These are phyloP conservation scores for Scatophagus argus DNA, from an alignment of 2,113 vertebrate genomes.

Conservation along the genomic window DNA sequence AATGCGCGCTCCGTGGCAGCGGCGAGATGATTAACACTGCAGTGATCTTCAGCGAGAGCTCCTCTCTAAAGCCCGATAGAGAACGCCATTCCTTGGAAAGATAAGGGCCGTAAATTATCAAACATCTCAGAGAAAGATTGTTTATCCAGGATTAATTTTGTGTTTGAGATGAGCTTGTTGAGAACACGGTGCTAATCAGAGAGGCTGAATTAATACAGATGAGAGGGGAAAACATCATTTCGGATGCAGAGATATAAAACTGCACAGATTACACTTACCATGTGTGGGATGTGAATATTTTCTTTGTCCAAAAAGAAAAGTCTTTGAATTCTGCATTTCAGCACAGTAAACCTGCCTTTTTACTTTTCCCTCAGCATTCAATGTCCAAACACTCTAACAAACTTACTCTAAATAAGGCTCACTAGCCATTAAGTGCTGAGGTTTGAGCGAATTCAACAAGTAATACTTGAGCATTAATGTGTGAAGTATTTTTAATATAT, in stretches of 20 bases:
- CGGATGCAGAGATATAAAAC: constrained; percentile 6
- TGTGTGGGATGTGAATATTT: not conserved
- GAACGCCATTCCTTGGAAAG: constrained; percentile 13
- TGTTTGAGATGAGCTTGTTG: constrained; percentile 20
- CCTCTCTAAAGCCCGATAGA: not conserved
- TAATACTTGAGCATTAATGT: not conserved
- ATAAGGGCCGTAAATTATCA: constrained; percentile 38
- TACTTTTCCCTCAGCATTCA: not conserved
- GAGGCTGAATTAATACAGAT: constrained; percentile 27
- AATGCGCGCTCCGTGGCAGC: not conserved
- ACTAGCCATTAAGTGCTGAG: not conserved
- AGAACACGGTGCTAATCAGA: constrained; percentile 25
- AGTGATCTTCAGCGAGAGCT: not conserved
- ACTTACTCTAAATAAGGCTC: not conserved
- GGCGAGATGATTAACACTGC: constrained; percentile 22
- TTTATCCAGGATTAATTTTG: constrained; percentile 53
- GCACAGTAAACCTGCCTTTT: not conserved
- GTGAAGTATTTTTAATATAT: not conserved
- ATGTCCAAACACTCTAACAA: not conserved
- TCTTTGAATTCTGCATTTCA: not conserved
- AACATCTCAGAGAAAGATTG: constrained; percentile 29
- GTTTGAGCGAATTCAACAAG: not conserved
- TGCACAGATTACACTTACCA: not conserved
- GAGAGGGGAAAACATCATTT: constrained; percentile 13
- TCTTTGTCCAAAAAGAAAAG: not conserved